Evolutionary conservation across 2,888 invertebrate species (phyloP), one percentile per base, ranked within the genome.

Genomic region (Cephus pygmeus): DNA sequence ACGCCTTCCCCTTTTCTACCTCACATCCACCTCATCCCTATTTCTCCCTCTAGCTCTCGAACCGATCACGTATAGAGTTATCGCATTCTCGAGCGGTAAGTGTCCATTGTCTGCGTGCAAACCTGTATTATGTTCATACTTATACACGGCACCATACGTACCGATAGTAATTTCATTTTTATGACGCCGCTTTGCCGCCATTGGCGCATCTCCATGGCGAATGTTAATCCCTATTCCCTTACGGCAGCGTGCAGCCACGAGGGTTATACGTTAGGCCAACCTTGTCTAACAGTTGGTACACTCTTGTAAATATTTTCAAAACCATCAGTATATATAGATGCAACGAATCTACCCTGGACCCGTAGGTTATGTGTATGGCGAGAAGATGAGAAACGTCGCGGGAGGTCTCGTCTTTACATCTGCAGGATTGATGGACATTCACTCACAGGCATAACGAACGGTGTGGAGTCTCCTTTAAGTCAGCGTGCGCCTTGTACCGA

Each of bases 371-470:
- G 71, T 71, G 34, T 34, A 34, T 81, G 87, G 88, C 83, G 87
- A 89, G 89, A 87, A 88, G 88, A 90, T 89, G 90, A 90, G 89
- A 87, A 88, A 86, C 90, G 84, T 90, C 86, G 89, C 89, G 90
- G 90, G 90, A 90, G 90, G 90, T 90, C 90, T 81, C 79, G 69
- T 84, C 81, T 82, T 86, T 82, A 79, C 77, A 34, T 75, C 77
- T 56, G 76, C 81, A 86, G 86, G 89, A 90, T 90, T 90, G 90
- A 90, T 90, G 90, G 89, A 89, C 87, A 86, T 87, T 86, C 85
- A 86, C 86, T 85, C 85, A 85, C 83, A 85, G 85, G 81, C 76
- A 80, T 83, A 74, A 69, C 73, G 73, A 23, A 71, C 71, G 71
- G 31, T 34, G 71, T 71, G 71, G 71, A 71, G 31, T 31, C 71